Base-by-base conservation (phyloP, 2,797 vertebrate species). In the Benthosema pterotum region DNA sequence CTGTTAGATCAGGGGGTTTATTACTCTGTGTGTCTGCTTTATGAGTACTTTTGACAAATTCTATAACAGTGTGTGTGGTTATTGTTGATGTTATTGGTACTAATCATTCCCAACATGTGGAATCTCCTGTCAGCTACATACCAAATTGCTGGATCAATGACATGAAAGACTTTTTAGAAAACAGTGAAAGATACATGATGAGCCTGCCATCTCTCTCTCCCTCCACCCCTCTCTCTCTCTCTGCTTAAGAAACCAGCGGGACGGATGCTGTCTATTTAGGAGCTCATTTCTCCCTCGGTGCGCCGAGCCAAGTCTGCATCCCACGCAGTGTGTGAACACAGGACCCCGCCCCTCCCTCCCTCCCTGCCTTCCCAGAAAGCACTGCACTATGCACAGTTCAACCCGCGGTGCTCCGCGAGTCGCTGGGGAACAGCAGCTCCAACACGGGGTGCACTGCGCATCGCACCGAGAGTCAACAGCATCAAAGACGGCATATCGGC, bases 271-370 rank as follows among this genome's bases (percentile, higher is more conserved):
- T 87, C 83, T 82, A 82, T 89, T 87, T 87, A 69, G 0, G 63
- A 79, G 74, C 32, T 38, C 19, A 74, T 71, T 80, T 82, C 69
- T 84, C 74, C 81, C 73, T 72, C 52, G 59, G 57, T 42, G 74
- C 72, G 79, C 82, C 69, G 82, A n/a, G 88, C 82, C 86, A 88
- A 84, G 77, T 87, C 85, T 80, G 74, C 74, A 67, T 83, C 86
- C 86, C 86, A 87, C 85, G 72, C 79, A 11, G 32, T 2, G 71
- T 80, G 79, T 73, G 74, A 76, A 81, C 57, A 50, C 57, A 50
- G 25, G 47, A 64, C 67, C 17, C 79, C 57, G 5, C 3, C 22
- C 22, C 3, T n/a, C n/a, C n/a, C n/a, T n/a, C n/a, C n/a, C n/a
- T n/a, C n/a, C n/a, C n/a, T n/a, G n/a, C n/a, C n/a, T 71, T 79